Evolutionary conservation across 2,888 invertebrate genomes (phyloP), one percentile per base, ranked within the genome.

Genomic region (Spatulosminthurus flaviceps): DNA sequence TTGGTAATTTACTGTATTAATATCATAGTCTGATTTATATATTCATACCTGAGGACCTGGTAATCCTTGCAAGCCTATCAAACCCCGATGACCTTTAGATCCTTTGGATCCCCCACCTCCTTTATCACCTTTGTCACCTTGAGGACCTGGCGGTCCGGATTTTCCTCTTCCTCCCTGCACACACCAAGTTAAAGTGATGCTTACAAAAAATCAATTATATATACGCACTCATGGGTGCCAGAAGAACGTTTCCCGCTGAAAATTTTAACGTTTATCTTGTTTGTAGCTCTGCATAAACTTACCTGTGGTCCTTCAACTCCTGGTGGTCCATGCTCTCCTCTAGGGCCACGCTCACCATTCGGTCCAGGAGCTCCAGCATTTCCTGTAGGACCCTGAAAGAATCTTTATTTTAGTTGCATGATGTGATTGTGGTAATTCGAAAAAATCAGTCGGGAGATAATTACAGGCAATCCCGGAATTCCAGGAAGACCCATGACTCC

Each of bases 21-120:
- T n/a, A n/a, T n/a, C n/a, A n/a, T n/a, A n/a, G n/a, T n/a, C n/a
- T n/a, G n/a, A n/a, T n/a, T n/a, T n/a, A n/a, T n/a, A 41, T 9
- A 11, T 34, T 29, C 83, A 82, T 85, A 89, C 89, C 7, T 90
- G 90, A 0, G 90, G 87, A 16, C 96, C 96, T 0, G 92, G 90
- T 85, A 93, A 88, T 22, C 96, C 95, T 86, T 94, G 94, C 42
- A 95, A 87, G 7, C 95, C 95, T 82, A 92, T 92, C 61, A 95
- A 88, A n/a, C 95, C 95, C 61, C 93, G 90, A 86, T 95, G 95
- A 11, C 95, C 95, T 87, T 94, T 95, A 1, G 91, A 88, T 24
- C 95, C 95, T 86, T 92, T 92, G 0, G 90, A 89, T 1, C 95
- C 95, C 0, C 88, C 81, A 81, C 92, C 92, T 64, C 89, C 90